Evolutionary conservation across 2,113 vertebrate species (phyloP).

Genomic region (Hippocampus zosterae): DNA sequence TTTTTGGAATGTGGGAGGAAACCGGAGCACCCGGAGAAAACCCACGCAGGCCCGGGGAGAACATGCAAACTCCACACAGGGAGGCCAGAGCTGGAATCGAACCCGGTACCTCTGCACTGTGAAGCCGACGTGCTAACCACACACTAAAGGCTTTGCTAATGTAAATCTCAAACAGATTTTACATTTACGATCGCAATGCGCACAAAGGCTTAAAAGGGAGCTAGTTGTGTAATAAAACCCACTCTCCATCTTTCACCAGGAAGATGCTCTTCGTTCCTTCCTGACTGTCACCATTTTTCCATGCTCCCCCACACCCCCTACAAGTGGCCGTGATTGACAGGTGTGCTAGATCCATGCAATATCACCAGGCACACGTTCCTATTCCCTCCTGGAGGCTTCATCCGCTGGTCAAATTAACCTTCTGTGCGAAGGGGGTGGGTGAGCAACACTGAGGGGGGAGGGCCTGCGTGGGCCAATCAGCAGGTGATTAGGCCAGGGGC

Average conservation of each 20-base stretch:
- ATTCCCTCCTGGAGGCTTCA: constrained; percentile 72
- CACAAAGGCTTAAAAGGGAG: too few species aligned
- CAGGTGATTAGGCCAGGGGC: constrained; percentile 71
- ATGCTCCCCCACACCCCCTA: constrained; percentile 46
- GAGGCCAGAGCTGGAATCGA: too few species aligned
- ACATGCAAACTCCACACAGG: too few species aligned
- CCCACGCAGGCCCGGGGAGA: too few species aligned
- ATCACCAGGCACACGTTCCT: constrained; percentile 71
- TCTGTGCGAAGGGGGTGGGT: constrained; percentile 63
- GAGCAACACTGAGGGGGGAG: not conserved
- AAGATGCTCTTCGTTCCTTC: constrained; percentile 18
- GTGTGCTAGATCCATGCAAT: constrained; percentile 70
- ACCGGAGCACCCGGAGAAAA: too few species aligned
- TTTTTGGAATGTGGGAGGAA: too few species aligned
- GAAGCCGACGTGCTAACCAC: too few species aligned
- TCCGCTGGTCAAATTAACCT: constrained; percentile 74
- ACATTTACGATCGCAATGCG: too few species aligned
- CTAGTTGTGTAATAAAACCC: not conserved
- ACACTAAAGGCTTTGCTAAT: too few species aligned
- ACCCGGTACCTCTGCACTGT: too few species aligned
- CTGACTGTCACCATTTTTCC: constrained; percentile 51
- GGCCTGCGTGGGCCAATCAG: constrained; percentile 71
- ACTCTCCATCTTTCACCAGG: not conserved
- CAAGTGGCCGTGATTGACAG: constrained; percentile 66
- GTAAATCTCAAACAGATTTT: too few species aligned